Evolutionary conservation across 1,140 invertebrate species (phyloP), one percentile per base, ranked within the genome.

Genomic region (Zeugodacus cucurbitae): DNA sequence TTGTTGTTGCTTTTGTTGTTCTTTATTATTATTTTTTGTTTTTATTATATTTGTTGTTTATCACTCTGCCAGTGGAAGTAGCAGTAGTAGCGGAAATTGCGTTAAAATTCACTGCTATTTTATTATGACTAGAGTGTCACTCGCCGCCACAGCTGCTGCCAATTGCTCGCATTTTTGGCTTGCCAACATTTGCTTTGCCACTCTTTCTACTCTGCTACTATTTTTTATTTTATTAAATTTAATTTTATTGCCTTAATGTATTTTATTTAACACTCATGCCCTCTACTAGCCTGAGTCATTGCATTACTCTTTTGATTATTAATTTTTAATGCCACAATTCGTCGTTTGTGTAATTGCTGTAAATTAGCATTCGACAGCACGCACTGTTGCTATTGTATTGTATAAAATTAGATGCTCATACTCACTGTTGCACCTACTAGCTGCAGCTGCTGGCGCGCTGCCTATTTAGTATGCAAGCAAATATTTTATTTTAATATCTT

Each of bases 41-140:
- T 3, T 41, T 41, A 7, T 41, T 41, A 3, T 7, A 3, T 41
- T 41, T 41, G 37, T 41, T 41, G 37, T 41, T 41, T 7, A 54
- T 54, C 14, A 17, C 14, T 17, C 48, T 54, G 48, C 14, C 1
- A 54, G n/a, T n/a, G n/a, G n/a, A n/a, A 48, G 57, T 78, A 78
- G 37, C 57, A 88, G 82, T 70, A 57, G 70, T 62, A 88, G 74
- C 87, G 87, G 87, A 88, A 62, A 88, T 88, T 88, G 87, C 85
- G 82, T 88, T 88, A 85, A 88, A 88, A 88, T 86, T 85, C 74
- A 88, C 87, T 54, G 48, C 17, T 86, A 85, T 58, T 86, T 85
- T 88, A 26, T 32, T 64, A 41, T 37, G 58, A 64, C 86, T 64
- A 64, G 58, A 29, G 14, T 88, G 62, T 22, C 34, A 41, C 17